A percentile compares a stretch with the other conserved stretches of the same genome.
Conservation (phyloP, 1,140 invertebrate species). For the Anadara kagoshimensis region DNA sequence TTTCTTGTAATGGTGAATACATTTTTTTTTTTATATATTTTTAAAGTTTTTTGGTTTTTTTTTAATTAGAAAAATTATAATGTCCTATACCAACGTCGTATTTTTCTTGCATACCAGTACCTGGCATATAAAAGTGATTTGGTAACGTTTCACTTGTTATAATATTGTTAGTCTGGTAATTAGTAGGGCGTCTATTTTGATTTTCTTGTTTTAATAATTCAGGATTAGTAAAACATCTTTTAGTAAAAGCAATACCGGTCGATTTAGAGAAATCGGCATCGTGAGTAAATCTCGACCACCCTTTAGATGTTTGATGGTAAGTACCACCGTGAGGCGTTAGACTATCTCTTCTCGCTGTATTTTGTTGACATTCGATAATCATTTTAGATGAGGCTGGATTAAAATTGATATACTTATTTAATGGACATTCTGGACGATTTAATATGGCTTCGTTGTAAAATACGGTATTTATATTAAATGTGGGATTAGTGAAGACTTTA, state of each 20-base stretch:
- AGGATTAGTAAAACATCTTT: background rate
- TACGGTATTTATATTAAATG: background rate
- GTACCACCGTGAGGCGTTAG: background rate
- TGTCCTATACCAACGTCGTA: background rate
- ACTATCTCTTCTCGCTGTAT: background rate
- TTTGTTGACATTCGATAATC: background rate
- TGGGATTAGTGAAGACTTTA: background rate
- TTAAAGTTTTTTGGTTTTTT: no score
- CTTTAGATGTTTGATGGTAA: background rate
- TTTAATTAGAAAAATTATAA: background rate
- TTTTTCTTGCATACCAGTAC: background rate
- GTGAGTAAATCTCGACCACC: background rate
- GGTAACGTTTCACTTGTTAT: background rate
- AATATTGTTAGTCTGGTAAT: background rate
- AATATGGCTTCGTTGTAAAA: background rate
- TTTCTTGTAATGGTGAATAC: background rate
- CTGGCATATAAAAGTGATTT: background rate
- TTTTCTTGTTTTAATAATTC: constrained; percentile 15
- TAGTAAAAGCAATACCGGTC: constrained; percentile 1
- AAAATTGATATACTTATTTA: constrained; percentile 5
- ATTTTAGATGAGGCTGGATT: background rate
- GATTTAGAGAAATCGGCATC: background rate
- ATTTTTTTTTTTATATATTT: constrained; percentile 3
- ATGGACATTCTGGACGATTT: background rate
- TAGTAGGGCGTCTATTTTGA: background rate